Base-by-base conservation (phyloP, 2,113 vertebrate species). In the Poecilia latipinna region DNA sequence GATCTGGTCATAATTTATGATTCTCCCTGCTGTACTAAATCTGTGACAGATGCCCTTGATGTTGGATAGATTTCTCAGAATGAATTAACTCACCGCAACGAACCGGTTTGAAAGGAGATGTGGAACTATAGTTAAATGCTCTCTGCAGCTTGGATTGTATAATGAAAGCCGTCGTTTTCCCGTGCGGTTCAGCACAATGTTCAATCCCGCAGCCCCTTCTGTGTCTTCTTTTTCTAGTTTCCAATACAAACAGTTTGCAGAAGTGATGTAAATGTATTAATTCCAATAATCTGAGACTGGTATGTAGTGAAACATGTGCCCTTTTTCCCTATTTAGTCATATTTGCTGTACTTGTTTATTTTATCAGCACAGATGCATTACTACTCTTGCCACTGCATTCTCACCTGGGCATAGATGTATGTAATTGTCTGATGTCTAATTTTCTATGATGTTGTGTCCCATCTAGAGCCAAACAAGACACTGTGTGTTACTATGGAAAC, bases 401-500 rank as follows among this genome's bases (percentile, higher is more conserved):
- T 68, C 74, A 84, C 87, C 82, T 68, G 29, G 33, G 37, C 62
- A 71, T 67, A 51, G 72, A 77, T 51, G 70, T 35, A 31, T 83
- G 66, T 64, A 74, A 76, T 83, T 31, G 69, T 85, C 64, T 77
- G 62, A 35, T 78, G 48, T 77, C 64, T 84, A 75, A 84, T 91
- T 89, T 82, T 75, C 69, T 48, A 77, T 89, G 57, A 76, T 86
- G 73, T 89, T 80, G 70, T 81, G 67, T 91, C 91, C 91, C 83
- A 90, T 96, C 94, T 88, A 97, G 96, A 86, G 88, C 93, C 88
- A 96, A 95, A 92, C 97, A 96, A 93, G 97, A 98, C 84, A 93
- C 93, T 44, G 79, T 99, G 94, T 98, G 96, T 95, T 99, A 99
- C 96, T 99, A 99, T 93, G 98, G 98, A 95, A 99, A 98, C 95